Evolutionary conservation across 2,797 vertebrate genomes (phyloP).

Genomic region (Spea hammondii): DNA sequence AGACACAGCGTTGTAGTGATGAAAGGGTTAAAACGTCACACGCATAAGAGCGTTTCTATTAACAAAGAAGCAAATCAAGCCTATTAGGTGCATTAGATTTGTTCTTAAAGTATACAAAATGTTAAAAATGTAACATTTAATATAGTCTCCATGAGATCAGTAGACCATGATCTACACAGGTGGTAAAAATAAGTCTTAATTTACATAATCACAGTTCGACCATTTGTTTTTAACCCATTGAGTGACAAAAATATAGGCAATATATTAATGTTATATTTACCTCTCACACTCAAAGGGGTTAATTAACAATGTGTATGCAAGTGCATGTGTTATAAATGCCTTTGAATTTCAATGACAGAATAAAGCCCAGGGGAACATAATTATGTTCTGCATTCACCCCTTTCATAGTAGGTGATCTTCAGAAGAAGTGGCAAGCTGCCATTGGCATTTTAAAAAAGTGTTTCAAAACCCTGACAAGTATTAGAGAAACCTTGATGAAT

Average conservation of each 20-base stretch:
- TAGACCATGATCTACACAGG: no score
- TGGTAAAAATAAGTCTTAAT: no score
- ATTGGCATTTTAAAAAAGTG: conserved; percentile 61
- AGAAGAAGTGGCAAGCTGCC: conserved; percentile 61
- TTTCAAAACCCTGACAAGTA: conserved; percentile 61
- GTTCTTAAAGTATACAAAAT: no score
- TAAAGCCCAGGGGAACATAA: conserved; percentile 49
- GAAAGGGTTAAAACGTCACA: conserved; percentile 40
- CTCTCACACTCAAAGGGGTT: neutral
- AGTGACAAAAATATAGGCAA: neutral
- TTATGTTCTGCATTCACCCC: conserved; percentile 55
- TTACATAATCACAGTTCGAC: no score
- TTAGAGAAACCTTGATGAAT: conserved; percentile 62
- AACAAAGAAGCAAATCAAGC: conserved; percentile 29
- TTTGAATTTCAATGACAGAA: conserved; percentile 46
- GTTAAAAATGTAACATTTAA: no score
- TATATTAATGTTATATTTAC: neutral
- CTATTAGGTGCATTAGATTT: conserved; percentile 24
- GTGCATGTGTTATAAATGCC: conserved; percentile 52
- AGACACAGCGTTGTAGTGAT: conserved; percentile 5
- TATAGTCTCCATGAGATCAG: no score
- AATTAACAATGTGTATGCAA: conserved; percentile 52
- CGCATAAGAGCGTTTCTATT: conserved; percentile 36
- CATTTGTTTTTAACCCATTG: neutral
- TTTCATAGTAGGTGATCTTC: conserved; percentile 57